Base-by-base conservation (phyloP, 2,888 invertebrate species). In the Lampropteryx suffumata region DNA sequence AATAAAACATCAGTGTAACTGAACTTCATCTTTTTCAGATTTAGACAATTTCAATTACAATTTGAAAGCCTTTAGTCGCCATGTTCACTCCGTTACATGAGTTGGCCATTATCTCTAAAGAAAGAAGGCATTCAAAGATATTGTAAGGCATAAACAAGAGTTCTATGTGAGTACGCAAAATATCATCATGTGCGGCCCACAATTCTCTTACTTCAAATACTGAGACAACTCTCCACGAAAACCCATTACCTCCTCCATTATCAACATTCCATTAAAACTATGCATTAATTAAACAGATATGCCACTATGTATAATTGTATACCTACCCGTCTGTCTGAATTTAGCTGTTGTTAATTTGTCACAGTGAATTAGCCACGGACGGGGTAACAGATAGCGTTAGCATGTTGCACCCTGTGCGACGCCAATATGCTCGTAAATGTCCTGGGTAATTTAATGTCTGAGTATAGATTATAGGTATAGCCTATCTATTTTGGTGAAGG, bases 281-380 rank as follows among this genome's bases (percentile, higher is more conserved):
- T 50, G 50, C 50, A 55, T 50, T 55, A 55, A 55, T 55, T 55
- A 55, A 55, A 49, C 54, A 54, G 47, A 54, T 54, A 54, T 48
- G 47, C 51, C 28, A 50, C 35, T 54, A 61, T 46, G 48, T 57
- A 61, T 57, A 58, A 57, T n/a, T n/a, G n/a, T n/a, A n/a, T n/a
- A n/a, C n/a, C n/a, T n/a, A 45, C 57, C 50, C 77, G 73, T 74
- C 50, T 76, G 73, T 74, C 80, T 76, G 78, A 85, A 87, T 88
- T 87, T 84, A 84, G 82, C 77, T 76, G 80, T 80, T 84, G 87
- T 87, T 90, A 89, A 89, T 90, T 89, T 89, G 89, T 88, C 88
- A 89, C 87, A 81, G 84, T 87, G 88, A 89, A 89, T 90, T 89
- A 88, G 89, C 86, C 79, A 80, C 77, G 82, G 82, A 71, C 76